Percentiles rank a stretch among this genome's conserved stretches.
Conservation (phyloP, 2,113 vertebrate genomes). For the Guaruba guarouba region DNA sequence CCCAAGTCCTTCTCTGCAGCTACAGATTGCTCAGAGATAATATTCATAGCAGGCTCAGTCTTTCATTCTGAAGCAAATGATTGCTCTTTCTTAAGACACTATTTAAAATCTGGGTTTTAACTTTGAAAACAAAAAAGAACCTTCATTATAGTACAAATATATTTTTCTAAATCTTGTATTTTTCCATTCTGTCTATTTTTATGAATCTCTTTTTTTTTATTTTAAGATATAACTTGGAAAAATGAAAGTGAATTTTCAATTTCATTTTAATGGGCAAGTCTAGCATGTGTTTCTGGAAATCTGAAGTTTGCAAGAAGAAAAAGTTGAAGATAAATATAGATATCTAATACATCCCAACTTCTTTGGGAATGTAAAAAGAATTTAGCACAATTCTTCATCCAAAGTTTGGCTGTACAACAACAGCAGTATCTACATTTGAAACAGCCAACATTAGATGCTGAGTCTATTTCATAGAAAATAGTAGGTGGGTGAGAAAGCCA, state of each 20-base stretch:
- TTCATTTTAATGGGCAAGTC: neutral
- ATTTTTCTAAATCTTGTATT: no score
- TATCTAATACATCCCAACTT: neutral
- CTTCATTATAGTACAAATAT: no score
- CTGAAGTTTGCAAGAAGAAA: neutral
- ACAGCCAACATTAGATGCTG: neutral
- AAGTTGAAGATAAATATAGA: neutral
- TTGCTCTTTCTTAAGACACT: no score
- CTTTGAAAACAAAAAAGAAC: no score
- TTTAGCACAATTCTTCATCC: neutral
- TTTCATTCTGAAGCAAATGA: no score
- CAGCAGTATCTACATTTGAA: neutral
- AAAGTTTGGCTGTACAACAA: neutral
- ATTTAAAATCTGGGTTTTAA: no score
- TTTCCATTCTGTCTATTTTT: no score
- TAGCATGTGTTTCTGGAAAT: neutral
- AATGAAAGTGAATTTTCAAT: neutral
- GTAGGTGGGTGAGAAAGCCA: neutral
- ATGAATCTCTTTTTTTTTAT: neutral
- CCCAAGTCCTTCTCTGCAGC: no score
- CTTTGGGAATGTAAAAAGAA: neutral
- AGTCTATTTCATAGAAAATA: neutral
- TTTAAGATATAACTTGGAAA: neutral
- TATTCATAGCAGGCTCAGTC: no score
- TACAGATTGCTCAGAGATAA: no score